Evolutionary conservation across 2,797 vertebrate genomes (phyloP), one percentile per base, ranked within the genome.

Genomic region (Crypturellus tataupa): DNA sequence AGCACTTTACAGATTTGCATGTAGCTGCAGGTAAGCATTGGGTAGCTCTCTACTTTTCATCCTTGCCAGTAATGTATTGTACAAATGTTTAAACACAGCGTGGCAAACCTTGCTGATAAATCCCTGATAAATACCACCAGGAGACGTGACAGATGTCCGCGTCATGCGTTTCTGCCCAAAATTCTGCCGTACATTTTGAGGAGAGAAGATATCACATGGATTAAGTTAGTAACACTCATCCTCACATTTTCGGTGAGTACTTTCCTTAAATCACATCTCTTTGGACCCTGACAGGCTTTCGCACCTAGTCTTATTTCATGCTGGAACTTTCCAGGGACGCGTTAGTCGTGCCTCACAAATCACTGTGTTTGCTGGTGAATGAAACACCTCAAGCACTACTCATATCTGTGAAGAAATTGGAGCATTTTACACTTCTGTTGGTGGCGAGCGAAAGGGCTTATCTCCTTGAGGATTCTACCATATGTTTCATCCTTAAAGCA

Each of bases 331-430:
- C 97, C 97, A 98, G 82, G 82, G 97, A 97, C 87, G 95, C 97
- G 98, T 98, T 98, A 98, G 98, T 98, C 93, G 97, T 98, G 98
- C 98, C 97, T 98, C 98, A 98, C 98, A 98, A 98, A 98, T 98
- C 98, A 98, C 85, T 42, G 55, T 90, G 90, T 97, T 97, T 96
- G 92, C 95, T 95, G 92, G 95, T 91, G 95, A 97, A 96, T 85
- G 80, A 97, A 98, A 97, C 93, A 97, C 95, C 90, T 97, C 93
- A 95, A 96, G 97, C 95, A 96, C 97, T 97, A 95, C 85, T 97
- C 94, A 92, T 92, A 93, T 79, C 91, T 94, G 96, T 93, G 89
- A 95, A 95, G 95, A 95, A 87, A 80, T 16, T 51, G 88, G 91
- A 95, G 85, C 90, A 96, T 96, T 97, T 97, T 95, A 93, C 94